A percentile compares a stretch with the other conserved stretches of the same genome.
Conservation (phyloP, 2,113 vertebrate species). For the Panthera uncia region DNA sequence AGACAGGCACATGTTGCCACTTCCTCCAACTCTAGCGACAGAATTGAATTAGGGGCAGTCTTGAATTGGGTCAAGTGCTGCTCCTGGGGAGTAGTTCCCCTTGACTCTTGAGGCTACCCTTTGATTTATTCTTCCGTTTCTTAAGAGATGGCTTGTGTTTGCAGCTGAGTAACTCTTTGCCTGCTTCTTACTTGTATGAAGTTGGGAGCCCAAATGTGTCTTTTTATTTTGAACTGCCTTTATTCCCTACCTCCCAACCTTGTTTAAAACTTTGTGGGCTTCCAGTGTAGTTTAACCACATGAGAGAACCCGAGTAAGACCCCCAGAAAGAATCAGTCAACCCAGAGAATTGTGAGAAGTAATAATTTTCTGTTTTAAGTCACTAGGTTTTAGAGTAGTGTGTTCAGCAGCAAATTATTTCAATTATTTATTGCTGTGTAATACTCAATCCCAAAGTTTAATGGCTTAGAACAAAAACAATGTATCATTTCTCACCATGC, state of each 20-base stretch:
- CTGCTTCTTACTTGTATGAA: background rate
- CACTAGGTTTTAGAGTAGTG: no score
- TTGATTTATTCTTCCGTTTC: background rate
- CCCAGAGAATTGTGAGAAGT: background rate
- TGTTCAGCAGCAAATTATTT: no score
- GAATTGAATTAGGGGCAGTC: background rate
- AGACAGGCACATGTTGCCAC: background rate
- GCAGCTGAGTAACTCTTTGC: background rate
- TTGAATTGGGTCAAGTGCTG: background rate
- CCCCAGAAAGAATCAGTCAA: background rate
- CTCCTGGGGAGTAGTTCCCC: background rate
- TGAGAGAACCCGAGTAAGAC: background rate
- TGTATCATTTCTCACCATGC: background rate
- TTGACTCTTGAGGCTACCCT: background rate
- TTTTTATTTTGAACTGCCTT: background rate
- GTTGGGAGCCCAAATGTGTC: background rate
- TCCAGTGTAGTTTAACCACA: background rate
- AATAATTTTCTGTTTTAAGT: no score
- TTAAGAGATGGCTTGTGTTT: background rate
- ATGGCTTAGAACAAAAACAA: background rate
- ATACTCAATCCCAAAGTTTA: background rate
- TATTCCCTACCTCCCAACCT: background rate
- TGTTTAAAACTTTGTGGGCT: background rate
- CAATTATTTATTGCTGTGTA: background rate
- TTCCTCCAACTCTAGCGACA: background rate